Evolutionary conservation across 2,888 invertebrate species (phyloP).

Genomic region (Papilio demoleus): DNA sequence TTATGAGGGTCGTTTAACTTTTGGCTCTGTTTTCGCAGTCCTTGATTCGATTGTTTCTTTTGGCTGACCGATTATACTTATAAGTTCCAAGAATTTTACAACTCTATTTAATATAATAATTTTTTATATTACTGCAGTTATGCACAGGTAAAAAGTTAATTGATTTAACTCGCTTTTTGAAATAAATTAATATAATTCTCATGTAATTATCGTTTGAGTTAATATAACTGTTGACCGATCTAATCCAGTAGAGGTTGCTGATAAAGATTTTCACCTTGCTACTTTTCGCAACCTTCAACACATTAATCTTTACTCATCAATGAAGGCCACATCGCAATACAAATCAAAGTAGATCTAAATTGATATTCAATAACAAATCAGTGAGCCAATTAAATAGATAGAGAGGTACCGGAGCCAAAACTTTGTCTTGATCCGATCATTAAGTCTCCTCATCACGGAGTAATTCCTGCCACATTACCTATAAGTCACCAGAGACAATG

Average conservation of each 20-base stretch:
- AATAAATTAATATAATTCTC: not conserved
- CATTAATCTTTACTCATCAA: constrained; percentile 13
- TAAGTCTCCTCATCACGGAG: constrained; percentile 63
- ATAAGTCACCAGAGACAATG: constrained; percentile 71
- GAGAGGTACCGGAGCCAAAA: constrained; percentile 58
- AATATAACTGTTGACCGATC: too few species aligned
- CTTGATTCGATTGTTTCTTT: constrained; percentile 40
- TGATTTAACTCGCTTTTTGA: not conserved
- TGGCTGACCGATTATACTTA: constrained; percentile 32
- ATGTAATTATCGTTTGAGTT: not conserved
- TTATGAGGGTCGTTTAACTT: constrained; percentile 48
- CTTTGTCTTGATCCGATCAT: constrained; percentile 61
- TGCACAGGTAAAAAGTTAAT: not conserved
- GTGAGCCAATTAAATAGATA: constrained; percentile 49
- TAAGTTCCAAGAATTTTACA: constrained; percentile 40
- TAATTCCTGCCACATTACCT: constrained; percentile 62
- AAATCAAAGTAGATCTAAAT: constrained; percentile 44
- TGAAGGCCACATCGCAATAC: constrained; percentile 34
- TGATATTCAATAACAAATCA: constrained; percentile 64
- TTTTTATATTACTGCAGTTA: not conserved
- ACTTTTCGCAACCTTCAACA: not conserved
- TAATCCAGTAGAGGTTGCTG: not conserved
- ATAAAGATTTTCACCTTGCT: not conserved
- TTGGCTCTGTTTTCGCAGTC: constrained; percentile 38
- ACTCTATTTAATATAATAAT: constrained; percentile 38